Conservation (phyloP, 2,888 invertebrate genomes). For the Luperina testacea region DNA sequence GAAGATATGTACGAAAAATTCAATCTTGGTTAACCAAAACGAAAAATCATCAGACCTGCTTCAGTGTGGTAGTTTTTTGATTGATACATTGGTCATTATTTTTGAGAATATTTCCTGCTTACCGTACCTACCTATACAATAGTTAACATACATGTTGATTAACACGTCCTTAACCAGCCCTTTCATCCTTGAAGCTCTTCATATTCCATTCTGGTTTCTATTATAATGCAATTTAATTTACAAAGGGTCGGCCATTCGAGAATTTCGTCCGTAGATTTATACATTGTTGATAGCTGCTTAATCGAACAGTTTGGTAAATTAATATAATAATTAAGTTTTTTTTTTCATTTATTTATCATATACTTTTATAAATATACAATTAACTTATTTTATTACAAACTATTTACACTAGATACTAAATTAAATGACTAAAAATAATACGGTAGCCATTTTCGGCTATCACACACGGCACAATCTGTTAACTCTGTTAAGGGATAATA, state of each 20-base stretch:
- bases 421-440: no score
- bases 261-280: constrained; percentile 17
- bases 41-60: background rate
- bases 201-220: constrained; percentile 19
- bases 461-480: constrained; percentile 33
- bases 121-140: background rate
- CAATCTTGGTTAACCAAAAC: background rate
- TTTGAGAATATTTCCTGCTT: background rate
- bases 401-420: no score
- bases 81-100: background rate
- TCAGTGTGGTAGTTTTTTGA: background rate
- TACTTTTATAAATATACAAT: no score
- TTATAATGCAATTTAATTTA: constrained; percentile 23
- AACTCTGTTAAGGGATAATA: constrained; percentile 16
- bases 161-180: constrained; percentile 5
- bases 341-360: no score
- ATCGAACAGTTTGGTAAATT: constrained; percentile 25
- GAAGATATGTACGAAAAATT: background rate
- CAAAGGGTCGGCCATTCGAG: background rate
- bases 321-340: no score
- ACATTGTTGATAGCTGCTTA: constrained; percentile 12
- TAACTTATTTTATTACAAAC: no score
- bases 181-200: constrained; percentile 45
- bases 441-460: constrained; percentile 23
- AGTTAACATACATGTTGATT: constrained; percentile 24